phyloP scores from a whole-genome alignment of 30 jellyfish, hydroid and myxozoan species.

The Catostylus mosaicus region DNA sequence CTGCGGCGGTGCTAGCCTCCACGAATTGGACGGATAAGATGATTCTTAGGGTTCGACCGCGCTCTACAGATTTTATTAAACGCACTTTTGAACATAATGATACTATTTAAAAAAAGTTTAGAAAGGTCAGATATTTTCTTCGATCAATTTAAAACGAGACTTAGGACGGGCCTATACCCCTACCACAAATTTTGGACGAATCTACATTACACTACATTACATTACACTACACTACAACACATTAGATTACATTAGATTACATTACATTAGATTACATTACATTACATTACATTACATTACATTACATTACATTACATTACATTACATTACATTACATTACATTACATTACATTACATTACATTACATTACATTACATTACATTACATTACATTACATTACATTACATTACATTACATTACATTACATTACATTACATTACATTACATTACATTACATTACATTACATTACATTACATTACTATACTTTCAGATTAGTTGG shows the following conservation, averaged over 20 bases:
- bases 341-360: conserved; percentile 5
- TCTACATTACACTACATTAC: conserved; percentile 3
- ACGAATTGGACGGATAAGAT: too few species aligned
- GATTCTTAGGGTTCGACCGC: too few species aligned
- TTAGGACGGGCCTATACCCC: too few species aligned
- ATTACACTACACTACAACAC: conserved; percentile 15
- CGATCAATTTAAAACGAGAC: too few species aligned
- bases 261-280: conserved; percentile 10
- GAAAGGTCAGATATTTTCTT: too few species aligned
- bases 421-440: conserved; percentile 2
- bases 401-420: conserved; percentile 11
- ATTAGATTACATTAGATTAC: conserved; percentile 20
- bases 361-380: conserved; percentile 2
- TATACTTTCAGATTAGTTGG: too few species aligned
- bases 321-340: conserved; percentile 9
- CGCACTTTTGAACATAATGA: too few species aligned
- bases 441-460: conserved; percentile 12
- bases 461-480: conserved; percentile 8
- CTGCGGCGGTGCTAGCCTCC: too few species aligned
- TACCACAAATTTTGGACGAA: too few species aligned
- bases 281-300: conserved; percentile 21
- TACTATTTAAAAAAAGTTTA: too few species aligned
- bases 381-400: conserved; percentile 1
- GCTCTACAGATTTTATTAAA: too few species aligned
- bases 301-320: conserved; percentile 28